Percentiles rank a stretch among this genome's conserved stretches.
Conservation (phyloP, 1,140 invertebrate genomes). For the Chrysomallon squamiferum region DNA sequence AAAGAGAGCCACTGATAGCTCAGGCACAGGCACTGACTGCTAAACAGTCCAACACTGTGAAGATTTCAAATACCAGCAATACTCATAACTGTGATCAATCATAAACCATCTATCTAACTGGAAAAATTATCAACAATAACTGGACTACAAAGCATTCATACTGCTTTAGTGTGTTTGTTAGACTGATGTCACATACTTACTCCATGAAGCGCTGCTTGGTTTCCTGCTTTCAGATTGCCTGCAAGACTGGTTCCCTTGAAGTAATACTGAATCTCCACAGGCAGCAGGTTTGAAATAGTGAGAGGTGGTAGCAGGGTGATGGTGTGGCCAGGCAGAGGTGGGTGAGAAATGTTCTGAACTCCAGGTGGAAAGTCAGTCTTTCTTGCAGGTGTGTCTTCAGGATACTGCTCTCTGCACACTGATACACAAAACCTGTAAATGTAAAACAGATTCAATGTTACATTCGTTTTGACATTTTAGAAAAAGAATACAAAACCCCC, state of each 20-base stretch:
- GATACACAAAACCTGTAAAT: slow-evolving; percentile 77
- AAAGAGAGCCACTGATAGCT: no score
- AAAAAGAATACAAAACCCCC: slow-evolving; percentile 19
- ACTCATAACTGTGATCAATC: no score
- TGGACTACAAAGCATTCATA: no score
- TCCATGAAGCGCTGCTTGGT: slow-evolving; percentile 60
- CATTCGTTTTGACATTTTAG: no score
- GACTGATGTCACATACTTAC: no score
- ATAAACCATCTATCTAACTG: no score
- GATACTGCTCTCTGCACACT: slow-evolving; percentile 81
- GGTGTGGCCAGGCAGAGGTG: slow-evolving; percentile 79
- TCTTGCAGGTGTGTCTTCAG: slow-evolving; percentile 67
- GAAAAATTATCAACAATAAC: no score
- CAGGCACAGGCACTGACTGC: no score
- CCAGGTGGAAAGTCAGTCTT: slow-evolving; percentile 3
- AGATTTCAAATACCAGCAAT: no score
- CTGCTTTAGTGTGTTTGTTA: no score
- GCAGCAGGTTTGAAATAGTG: slow-evolving; percentile 73
- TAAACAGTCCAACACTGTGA: no score
- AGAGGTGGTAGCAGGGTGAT: slow-evolving; percentile 85
- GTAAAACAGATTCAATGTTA: no score
- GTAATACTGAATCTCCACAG: slow-evolving; percentile 68
- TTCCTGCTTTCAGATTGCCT: slow-evolving; percentile 73
- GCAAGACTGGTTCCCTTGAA: slow-evolving; percentile 49
- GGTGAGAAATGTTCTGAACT: slow-evolving; percentile 1